Conservation (phyloP, 2,113 vertebrate genomes). For the Sclerurus mexicanus region DNA sequence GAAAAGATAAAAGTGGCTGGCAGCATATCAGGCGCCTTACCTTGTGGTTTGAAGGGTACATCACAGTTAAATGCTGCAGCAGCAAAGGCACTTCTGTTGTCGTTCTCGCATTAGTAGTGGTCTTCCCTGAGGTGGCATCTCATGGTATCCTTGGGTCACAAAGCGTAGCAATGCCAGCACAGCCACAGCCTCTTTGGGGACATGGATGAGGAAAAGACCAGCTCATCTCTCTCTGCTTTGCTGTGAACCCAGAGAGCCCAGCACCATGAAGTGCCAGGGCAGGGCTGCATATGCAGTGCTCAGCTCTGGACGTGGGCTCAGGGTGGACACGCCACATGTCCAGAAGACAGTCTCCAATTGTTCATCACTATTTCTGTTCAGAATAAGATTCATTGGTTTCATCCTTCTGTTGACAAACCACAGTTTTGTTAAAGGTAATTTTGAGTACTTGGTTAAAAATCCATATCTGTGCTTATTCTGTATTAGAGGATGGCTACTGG, state of each 20-base stretch:
- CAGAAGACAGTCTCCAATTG: not conserved
- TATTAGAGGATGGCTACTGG: not conserved
- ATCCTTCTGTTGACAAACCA: not conserved
- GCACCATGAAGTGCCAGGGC: not conserved
- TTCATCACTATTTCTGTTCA: not conserved
- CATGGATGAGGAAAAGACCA: not conserved
- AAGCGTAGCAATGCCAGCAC: not conserved
- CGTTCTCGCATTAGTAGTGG: not conserved
- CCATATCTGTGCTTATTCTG: not conserved
- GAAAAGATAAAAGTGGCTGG: not conserved
- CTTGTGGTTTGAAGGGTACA: not conserved
- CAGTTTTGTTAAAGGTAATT: not conserved
- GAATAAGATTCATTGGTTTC: not conserved
- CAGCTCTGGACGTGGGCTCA: not conserved
- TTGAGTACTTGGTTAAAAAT: not conserved
- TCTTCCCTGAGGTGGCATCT: not conserved
- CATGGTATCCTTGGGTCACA: not conserved
- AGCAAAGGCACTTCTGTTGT: not conserved
- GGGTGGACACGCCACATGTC: rapidly evolving
- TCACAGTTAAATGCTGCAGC: not conserved
- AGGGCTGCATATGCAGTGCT: rapidly evolving
- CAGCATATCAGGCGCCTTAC: not conserved
- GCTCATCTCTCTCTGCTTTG: not conserved
- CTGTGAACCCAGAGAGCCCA: not conserved
- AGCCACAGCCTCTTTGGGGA: not conserved